A percentile compares a stretch with the other conserved stretches of the same genome.
phyloP scores from a whole-genome alignment of 1,140 invertebrate species.

The Drosophila paulistorum region DNA sequence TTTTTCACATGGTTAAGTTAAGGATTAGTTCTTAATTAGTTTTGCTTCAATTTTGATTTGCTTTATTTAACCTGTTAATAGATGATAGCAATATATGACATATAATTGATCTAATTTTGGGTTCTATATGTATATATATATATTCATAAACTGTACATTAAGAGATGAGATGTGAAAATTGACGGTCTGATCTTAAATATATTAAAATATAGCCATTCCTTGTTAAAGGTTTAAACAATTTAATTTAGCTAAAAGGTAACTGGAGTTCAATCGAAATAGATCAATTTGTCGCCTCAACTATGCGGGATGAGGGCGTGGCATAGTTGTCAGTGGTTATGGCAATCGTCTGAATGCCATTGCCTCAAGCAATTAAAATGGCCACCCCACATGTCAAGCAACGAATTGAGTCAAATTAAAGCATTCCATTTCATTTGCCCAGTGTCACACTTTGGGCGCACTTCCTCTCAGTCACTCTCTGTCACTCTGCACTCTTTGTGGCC shows the following conservation, averaged over 20 bases:
- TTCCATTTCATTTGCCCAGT: constrained; percentile 74
- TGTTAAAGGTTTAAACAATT: neutral
- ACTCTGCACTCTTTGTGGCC: neutral
- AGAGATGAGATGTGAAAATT: no score
- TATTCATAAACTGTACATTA: no score
- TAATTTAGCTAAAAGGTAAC: constrained; percentile 1
- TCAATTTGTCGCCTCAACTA: constrained; percentile 7
- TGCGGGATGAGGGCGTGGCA: neutral
- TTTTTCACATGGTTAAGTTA: no score
- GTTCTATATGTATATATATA: no score
- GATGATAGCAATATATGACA: no score
- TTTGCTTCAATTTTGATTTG: no score
- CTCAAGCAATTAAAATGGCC: constrained; percentile 69
- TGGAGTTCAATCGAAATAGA: neutral
- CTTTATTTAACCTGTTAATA: no score
- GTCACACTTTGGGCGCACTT: constrained; percentile 77
- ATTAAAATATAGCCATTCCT: neutral
- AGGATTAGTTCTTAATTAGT: no score
- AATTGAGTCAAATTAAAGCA: constrained; percentile 81
- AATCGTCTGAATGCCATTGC: constrained; percentile 46
- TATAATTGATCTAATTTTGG: no score
- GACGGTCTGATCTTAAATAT: no score
- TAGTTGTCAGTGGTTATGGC: constrained; percentile 16
- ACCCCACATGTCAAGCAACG: constrained; percentile 75
- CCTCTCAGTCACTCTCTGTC: constrained; percentile 37